Conservation (phyloP, 2,888 invertebrate species). For the Diaperis boleti region DNA sequence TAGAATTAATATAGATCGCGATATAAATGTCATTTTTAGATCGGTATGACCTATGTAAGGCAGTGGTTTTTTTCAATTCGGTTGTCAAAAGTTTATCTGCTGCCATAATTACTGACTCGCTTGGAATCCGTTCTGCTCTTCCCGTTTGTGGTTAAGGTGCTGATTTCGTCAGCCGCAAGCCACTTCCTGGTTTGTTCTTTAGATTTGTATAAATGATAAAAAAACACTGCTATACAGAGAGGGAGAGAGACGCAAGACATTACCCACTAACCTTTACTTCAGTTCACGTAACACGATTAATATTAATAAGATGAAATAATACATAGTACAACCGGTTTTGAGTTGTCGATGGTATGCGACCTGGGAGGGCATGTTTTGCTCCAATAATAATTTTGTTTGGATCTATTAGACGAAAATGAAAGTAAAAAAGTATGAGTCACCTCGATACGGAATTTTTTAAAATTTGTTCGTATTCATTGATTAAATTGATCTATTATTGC, state of each 20-base stretch:
- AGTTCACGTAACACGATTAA: slow-evolving; percentile 39
- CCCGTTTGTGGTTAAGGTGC: slow-evolving; percentile 5
- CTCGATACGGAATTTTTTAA: too few relatives aligned
- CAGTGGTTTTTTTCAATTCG: too few relatives aligned
- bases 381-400: slow-evolving; percentile 8
- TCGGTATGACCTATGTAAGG: too few relatives aligned
- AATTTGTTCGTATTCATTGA: too few relatives aligned
- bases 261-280: slow-evolving; percentile 41
- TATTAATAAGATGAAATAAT: slow-evolving; percentile 41
- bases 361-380: slow-evolving; percentile 5
- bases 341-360: slow-evolving; percentile 18
- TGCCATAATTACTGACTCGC: slow-evolving; percentile 17
- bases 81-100: too few relatives aligned
- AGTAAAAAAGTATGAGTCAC: too few relatives aligned
- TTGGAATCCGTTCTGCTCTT: slow-evolving; percentile 8
- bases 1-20: too few relatives aligned
- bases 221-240: neutral
- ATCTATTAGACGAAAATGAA: too few relatives aligned
- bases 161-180: slow-evolving; percentile 4
- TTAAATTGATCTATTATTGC: too few relatives aligned
- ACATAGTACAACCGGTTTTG: slow-evolving; percentile 37
- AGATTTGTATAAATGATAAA: too few relatives aligned
- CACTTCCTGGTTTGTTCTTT: slow-evolving; percentile 16
- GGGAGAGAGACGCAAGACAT: slow-evolving; percentile 11
- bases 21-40: too few relatives aligned